A percentile compares a stretch with the other conserved stretches of the same genome.
phyloP scores from a whole-genome alignment of 30 jellyfish, hydroid and myxozoan genomes.

The Pseudorhiza aurosa region DNA sequence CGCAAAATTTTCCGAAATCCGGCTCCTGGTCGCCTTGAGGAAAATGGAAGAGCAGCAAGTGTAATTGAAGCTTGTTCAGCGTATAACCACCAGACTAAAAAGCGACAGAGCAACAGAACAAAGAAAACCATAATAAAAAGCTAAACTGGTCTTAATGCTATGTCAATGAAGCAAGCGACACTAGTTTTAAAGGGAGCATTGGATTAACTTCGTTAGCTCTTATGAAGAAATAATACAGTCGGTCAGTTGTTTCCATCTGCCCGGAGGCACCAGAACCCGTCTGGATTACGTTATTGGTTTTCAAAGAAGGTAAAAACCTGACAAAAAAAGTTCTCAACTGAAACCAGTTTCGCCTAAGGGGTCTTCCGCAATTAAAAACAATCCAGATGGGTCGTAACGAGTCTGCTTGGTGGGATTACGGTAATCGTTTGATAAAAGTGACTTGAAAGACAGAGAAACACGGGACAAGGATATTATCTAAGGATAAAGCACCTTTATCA shows the following conservation, averaged over 20 bases:
- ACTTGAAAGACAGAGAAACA: no score
- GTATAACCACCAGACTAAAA: not conserved
- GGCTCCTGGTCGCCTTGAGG: no score
- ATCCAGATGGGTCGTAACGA: not conserved
- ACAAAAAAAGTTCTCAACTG: not conserved
- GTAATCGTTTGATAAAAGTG: no score
- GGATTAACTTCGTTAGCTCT: not conserved
- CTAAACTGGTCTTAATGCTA: no score
- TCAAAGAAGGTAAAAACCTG: not conserved
- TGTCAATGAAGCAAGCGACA: no score
- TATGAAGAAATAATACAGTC: not conserved
- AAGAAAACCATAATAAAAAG: no score
- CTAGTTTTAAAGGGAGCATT: no score
- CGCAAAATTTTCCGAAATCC: no score
- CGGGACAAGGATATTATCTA: no score
- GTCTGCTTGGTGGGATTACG: not conserved
- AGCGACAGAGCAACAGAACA: not conserved
- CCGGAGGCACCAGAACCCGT: not conserved
- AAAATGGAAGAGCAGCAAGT: not conserved
- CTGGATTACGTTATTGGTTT: slow-evolving; percentile 11
- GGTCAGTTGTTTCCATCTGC: not conserved
- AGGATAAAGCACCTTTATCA: no score
- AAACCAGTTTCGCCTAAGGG: not conserved
- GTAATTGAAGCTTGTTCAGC: not conserved
- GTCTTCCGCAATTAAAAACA: not conserved